phyloP scores from a whole-genome alignment of 1,140 invertebrate genomes.

The Eumaeus atala region DNA sequence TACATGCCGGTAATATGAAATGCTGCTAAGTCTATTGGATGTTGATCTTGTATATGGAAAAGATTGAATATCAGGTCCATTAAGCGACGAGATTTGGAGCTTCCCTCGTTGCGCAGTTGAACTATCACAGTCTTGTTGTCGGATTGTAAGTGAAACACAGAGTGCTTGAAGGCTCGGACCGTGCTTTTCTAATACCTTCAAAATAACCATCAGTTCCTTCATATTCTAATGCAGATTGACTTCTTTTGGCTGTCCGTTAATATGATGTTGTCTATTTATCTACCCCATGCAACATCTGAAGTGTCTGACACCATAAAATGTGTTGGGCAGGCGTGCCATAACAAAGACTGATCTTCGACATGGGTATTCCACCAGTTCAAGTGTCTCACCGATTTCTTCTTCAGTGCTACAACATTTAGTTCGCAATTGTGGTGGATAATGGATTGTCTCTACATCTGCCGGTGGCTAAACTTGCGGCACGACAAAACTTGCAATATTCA shows the following conservation, averaged over 20 bases:
- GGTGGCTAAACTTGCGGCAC: neutral
- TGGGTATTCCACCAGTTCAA: constrained; percentile 14
- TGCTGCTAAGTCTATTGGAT: constrained; percentile 12
- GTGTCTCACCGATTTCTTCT: neutral
- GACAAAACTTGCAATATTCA: constrained; percentile 3
- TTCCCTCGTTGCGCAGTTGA: constrained; percentile 14
- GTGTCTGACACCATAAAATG: constrained; percentile 15
- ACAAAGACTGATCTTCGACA: neutral
- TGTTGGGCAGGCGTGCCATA: neutral
- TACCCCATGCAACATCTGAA: constrained; percentile 15
- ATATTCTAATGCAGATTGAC: constrained; percentile 11
- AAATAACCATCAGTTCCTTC: constrained; percentile 15
- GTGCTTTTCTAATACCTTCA: constrained; percentile 4
- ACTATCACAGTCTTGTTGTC: constrained; percentile 17
- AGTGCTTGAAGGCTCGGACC: neutral
- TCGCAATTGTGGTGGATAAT: neutral
- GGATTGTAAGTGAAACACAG: constrained; percentile 11
- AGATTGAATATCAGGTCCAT: constrained; percentile 9
- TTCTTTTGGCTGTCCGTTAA: constrained; percentile 4
- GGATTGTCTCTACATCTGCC: neutral
- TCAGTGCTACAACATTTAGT: neutral
- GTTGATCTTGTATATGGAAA: constrained; percentile 4
- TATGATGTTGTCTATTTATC: constrained; percentile 11
- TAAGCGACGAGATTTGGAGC: constrained; percentile 1
- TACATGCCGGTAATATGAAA: constrained; percentile 15